Evolutionary conservation across 2,113 vertebrate genomes (phyloP).

Genomic region (Pycnonotus jocosus): DNA sequence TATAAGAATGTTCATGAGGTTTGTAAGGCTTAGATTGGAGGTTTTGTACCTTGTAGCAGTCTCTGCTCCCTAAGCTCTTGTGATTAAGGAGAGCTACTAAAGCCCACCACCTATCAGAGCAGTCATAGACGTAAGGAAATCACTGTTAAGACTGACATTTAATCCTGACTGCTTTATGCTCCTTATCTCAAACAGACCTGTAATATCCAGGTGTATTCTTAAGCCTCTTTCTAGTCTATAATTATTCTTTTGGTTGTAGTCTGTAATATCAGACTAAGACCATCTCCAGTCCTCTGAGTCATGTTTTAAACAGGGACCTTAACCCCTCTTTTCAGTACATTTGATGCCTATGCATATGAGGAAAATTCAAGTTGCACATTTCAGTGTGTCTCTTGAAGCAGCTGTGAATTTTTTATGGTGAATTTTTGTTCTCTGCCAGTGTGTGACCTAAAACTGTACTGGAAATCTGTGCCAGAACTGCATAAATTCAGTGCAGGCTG

Average conservation of each 20-base stretch:
- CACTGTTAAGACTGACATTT: neutral
- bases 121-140: neutral
- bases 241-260: neutral
- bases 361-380: neutral
- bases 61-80: neutral
- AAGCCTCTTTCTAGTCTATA: neutral
- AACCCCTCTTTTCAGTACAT: neutral
- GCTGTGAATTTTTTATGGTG: neutral
- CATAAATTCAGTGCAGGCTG: neutral
- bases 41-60: neutral
- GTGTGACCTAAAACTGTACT: neutral
- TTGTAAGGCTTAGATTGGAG: neutral
- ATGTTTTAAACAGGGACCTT: neutral
- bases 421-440: neutral
- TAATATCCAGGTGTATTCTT: slow-evolving; percentile 6
- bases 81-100: neutral
- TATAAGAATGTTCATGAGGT: neutral
- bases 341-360: neutral
- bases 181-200: slow-evolving; percentile 7
- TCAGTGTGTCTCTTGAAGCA: neutral
- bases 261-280: neutral
- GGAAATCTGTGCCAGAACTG: neutral
- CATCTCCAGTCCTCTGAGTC: neutral
- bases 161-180: slow-evolving; percentile 8
- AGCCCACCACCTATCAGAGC: neutral